A percentile compares a stretch with the other conserved stretches of the same genome.
Conservation (phyloP, 2,888 invertebrate genomes). For the Watsonalla cultraria region DNA sequence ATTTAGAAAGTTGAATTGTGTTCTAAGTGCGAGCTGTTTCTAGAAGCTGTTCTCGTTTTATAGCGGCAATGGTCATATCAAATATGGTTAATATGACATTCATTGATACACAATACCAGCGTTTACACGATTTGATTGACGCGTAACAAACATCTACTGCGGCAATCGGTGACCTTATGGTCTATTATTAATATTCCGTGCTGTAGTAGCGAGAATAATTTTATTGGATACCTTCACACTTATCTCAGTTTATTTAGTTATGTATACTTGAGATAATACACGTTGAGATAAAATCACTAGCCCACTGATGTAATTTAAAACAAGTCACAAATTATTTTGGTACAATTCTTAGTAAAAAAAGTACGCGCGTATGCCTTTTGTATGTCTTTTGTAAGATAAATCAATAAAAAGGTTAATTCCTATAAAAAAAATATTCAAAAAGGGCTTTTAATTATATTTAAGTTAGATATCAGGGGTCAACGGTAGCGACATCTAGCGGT, state of each 20-base stretch:
- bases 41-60: neutral
- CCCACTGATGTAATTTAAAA: neutral
- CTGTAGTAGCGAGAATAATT: too few species aligned
- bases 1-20: conserved; percentile 46
- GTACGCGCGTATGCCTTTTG: too few species aligned
- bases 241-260: neutral
- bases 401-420: neutral
- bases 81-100: neutral
- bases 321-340: neutral
- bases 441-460: neutral
- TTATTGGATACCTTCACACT: neutral
- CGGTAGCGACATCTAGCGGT: conserved; percentile 63
- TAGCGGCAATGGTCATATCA: neutral
- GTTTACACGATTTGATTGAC: neutral
- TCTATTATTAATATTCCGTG: neutral
- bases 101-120: neutral
- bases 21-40: neutral
- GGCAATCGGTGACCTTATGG: neutral
- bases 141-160: neutral
- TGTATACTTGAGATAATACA: neutral
- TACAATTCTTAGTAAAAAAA: too few species aligned
- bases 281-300: neutral
- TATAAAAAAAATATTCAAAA: too few species aligned
- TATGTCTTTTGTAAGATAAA: neutral
- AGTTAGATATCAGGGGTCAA: conserved; percentile 15